A percentile compares a stretch with the other conserved stretches of the same genome.
These are phyloP conservation scores for Vandiemenella viatica DNA, from an alignment of 2,888 invertebrate genomes.

Conservation along the genomic window DNA sequence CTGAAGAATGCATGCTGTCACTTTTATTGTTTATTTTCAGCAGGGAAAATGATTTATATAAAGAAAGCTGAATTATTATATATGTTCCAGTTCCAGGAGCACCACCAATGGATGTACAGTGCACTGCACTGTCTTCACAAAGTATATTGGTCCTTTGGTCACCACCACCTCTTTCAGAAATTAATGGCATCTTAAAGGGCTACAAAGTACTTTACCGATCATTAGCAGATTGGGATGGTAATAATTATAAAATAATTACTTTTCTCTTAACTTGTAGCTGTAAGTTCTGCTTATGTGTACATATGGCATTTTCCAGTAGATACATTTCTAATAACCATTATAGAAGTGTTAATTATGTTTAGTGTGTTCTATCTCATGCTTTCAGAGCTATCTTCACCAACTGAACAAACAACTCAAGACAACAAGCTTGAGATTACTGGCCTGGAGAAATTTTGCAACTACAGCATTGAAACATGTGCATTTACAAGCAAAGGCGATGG, in stretches of 20 bases:
- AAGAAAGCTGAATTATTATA: too few species aligned
- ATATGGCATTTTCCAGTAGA: neutral
- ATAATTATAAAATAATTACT: too few species aligned
- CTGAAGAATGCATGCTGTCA: too few species aligned
- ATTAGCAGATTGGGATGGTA: constrained; percentile 16
- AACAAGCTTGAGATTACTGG: constrained; percentile 15
- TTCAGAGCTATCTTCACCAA: constrained; percentile 7
- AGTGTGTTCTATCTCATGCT: neutral
- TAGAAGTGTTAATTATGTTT: neutral
- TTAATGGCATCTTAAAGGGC: constrained; percentile 30
- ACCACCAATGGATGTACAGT: constrained; percentile 28
- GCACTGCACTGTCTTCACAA: constrained; percentile 27
- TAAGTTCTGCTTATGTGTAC: too few species aligned
- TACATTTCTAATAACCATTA: neutral
- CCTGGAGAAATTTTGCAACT: constrained; percentile 30
- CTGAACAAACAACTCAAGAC: constrained; percentile 14
- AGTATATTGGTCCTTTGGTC: constrained; percentile 29
- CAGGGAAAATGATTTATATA: too few species aligned
- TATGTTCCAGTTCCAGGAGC: constrained; percentile 28
- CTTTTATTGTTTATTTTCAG: too few species aligned
- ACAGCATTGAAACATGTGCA: constrained; percentile 30
- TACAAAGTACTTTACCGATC: constrained; percentile 28
- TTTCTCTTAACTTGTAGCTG: too few species aligned
- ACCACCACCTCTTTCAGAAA: constrained; percentile 26
- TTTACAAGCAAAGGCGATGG: constrained; percentile 31